Conservation (phyloP, 2,797 vertebrate genomes). For the Margarornis squamiger region DNA sequence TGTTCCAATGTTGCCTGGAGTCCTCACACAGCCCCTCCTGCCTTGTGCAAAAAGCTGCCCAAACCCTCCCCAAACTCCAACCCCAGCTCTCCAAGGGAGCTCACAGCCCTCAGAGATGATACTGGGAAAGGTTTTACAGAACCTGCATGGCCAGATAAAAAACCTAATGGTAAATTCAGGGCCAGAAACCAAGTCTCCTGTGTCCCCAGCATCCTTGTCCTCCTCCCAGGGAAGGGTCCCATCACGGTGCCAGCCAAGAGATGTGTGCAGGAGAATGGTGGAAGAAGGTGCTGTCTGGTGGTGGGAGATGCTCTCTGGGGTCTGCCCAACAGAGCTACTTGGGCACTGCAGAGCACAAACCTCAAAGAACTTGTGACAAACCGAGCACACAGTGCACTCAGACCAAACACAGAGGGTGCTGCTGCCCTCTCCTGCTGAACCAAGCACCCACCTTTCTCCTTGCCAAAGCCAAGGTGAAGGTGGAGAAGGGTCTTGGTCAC, state of each 20-base stretch:
- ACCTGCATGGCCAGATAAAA: fast-evolving
- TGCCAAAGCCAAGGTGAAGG: background rate
- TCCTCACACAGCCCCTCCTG: fast-evolving
- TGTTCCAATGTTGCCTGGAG: background rate
- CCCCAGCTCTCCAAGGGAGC: background rate
- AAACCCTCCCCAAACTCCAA: background rate
- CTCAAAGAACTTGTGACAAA: background rate
- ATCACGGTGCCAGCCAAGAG: background rate
- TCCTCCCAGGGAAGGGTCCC: background rate
- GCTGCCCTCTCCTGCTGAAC: background rate
- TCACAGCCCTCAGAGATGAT: background rate
- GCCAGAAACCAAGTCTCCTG: background rate
- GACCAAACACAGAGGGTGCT: background rate
- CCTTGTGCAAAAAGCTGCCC: background rate
- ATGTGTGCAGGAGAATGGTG: background rate
- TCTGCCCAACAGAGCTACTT: background rate
- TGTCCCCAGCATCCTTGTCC: background rate
- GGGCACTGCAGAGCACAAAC: background rate
- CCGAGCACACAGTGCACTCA: fast-evolving
- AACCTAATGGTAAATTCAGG: background rate
- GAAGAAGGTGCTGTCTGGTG: fast-evolving
- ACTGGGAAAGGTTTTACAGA: background rate
- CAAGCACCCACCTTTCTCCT: background rate
- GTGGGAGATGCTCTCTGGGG: background rate
- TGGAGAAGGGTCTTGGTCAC: background rate